phyloP scores from a whole-genome alignment of 1,140 invertebrate genomes.

The Heliconius himera region DNA sequence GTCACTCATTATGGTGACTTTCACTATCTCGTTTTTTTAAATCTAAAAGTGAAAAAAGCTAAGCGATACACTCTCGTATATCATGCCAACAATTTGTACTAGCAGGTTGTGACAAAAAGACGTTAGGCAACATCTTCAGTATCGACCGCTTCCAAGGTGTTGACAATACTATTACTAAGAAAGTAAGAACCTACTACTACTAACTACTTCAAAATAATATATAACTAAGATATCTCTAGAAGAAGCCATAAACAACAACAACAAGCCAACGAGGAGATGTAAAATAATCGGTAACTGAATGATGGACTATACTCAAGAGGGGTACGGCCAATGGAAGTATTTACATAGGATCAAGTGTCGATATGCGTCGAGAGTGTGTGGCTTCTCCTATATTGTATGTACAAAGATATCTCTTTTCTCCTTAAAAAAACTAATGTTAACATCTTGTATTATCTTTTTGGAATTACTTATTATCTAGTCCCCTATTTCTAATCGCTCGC shows the following conservation, averaged over 20 bases:
- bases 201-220: not conserved
- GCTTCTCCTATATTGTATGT: slow-evolving; percentile 18
- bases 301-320: too few species aligned
- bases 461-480: too few species aligned
- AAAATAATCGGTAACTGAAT: not conserved
- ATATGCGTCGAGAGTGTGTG: slow-evolving; percentile 11
- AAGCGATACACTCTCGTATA: slow-evolving; percentile 2
- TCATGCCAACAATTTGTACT: not conserved
- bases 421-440: not conserved
- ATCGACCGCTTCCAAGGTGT: not conserved
- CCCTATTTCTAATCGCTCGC: too few species aligned
- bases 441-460: too few species aligned
- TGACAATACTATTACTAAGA: not conserved
- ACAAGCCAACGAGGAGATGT: not conserved
- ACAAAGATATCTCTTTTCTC: slow-evolving; percentile 18
- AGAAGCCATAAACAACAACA: not conserved
- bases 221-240: slow-evolving; percentile 1
- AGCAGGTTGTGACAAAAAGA: not conserved
- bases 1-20: not conserved
- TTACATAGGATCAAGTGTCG: not conserved
- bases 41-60: not conserved
- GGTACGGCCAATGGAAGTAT: not conserved
- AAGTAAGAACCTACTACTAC: not conserved
- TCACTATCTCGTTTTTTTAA: not conserved
- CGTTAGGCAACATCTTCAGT: not conserved